These are phyloP conservation scores for Macropus fuliginosus DNA, from an alignment of 2,797 vertebrate genomes.

Conservation along the genomic window DNA sequence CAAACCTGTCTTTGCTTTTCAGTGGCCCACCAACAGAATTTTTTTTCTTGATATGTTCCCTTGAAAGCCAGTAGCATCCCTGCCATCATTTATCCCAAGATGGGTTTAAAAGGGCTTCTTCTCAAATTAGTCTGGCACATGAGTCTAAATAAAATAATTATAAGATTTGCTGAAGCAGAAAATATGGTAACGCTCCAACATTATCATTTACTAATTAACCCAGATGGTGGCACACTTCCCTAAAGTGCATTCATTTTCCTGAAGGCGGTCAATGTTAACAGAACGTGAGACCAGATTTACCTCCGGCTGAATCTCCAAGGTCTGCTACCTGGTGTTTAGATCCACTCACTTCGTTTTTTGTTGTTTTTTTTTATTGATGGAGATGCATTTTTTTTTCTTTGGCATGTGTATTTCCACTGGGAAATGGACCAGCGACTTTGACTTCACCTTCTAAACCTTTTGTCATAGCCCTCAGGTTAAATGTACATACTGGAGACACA, in stretches of 20 bases:
- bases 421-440: slow-evolving; percentile 59
- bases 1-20: not conserved
- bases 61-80: slow-evolving; percentile 39
- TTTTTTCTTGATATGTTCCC: slow-evolving; percentile 3
- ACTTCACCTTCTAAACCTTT: slow-evolving; percentile 52
- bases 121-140: slow-evolving; percentile 49
- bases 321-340: slow-evolving; percentile 52
- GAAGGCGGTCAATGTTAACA: slow-evolving; percentile 68
- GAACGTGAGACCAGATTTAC: slow-evolving; percentile 61
- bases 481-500: slow-evolving; percentile 68
- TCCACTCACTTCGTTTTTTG: not conserved
- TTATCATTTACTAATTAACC: slow-evolving; percentile 64
- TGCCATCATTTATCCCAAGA: slow-evolving; percentile 41
- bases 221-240: slow-evolving; percentile 47
- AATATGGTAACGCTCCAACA: slow-evolving; percentile 28
- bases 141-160: slow-evolving; percentile 67
- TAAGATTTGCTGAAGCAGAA: slow-evolving; percentile 65
- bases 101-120: slow-evolving; percentile 49
- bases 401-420: slow-evolving; percentile 57
- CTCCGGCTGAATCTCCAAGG: slow-evolving; percentile 47
- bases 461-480: slow-evolving; percentile 61
- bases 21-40: not conserved
- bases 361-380: not conserved
- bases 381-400: slow-evolving; percentile 39
- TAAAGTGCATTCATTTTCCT: slow-evolving; percentile 58